Evolutionary conservation across 1,140 invertebrate species (phyloP).

Genomic region (Drosophila leontia): DNA sequence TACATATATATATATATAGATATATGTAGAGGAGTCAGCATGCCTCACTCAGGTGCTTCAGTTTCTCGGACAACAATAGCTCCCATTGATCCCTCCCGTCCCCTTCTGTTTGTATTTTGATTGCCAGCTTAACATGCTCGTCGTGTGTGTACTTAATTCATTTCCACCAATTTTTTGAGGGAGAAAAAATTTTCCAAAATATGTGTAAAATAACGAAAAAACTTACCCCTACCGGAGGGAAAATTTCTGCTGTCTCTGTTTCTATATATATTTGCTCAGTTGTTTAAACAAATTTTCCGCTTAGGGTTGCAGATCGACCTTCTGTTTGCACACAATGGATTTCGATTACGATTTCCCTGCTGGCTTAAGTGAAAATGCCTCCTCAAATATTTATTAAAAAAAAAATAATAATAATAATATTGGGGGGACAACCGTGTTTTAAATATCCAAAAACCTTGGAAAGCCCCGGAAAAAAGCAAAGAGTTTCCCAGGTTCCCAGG

Average conservation of each 20-base stretch:
- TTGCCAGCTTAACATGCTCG: constrained; percentile 65
- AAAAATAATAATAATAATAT: constrained; percentile 13
- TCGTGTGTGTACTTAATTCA: constrained; percentile 13
- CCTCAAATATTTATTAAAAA: constrained; percentile 70
- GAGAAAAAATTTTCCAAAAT: constrained; percentile 50
- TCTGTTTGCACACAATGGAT: constrained; percentile 47
- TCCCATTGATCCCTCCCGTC: constrained; percentile 19
- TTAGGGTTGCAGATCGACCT: constrained; percentile 48
- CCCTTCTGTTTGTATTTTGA: constrained; percentile 66
- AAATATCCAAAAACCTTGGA: constrained; percentile 8
- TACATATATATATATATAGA: not conserved
- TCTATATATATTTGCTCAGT: constrained; percentile 65
- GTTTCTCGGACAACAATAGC: constrained; percentile 47
- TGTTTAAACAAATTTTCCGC: constrained; percentile 78
- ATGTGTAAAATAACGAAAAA: constrained; percentile 24
- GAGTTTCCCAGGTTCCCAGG: constrained; percentile 40
- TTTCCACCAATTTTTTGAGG: constrained; percentile 42
- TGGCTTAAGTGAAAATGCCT: constrained; percentile 67
- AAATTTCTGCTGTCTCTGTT: not conserved
- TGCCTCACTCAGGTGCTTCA: constrained; percentile 63
- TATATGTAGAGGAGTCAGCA: constrained; percentile 31
- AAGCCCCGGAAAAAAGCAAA: constrained; percentile 6
- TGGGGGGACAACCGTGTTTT: constrained; percentile 29
- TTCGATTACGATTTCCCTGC: constrained; percentile 20
- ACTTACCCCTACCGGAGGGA: constrained; percentile 43